Conservation (phyloP, 2,888 invertebrate genomes). For the Drosophila tanythrix region DNA sequence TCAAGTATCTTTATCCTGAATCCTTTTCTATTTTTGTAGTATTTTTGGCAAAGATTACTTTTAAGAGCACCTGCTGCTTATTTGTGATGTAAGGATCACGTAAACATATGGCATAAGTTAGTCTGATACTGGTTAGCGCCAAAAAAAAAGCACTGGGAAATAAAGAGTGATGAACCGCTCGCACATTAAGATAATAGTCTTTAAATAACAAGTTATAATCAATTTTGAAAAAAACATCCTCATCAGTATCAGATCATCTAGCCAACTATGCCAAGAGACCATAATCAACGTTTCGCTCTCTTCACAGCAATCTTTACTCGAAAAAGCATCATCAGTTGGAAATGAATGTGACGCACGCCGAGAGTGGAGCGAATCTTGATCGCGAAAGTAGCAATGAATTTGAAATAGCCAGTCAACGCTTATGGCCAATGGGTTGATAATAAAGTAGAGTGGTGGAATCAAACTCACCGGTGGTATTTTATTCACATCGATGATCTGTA, state of each 20-base stretch:
- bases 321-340: conserved; percentile 71
- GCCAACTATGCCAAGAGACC: background rate
- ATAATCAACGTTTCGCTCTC: background rate
- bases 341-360: background rate
- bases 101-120: background rate
- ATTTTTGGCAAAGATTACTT: conserved; percentile 67
- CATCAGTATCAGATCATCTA: conserved; percentile 2
- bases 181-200: background rate
- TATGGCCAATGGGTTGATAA: conserved; percentile 9
- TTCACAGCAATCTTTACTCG: conserved; percentile 72
- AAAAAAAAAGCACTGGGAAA: background rate
- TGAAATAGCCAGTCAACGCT: conserved; percentile 40
- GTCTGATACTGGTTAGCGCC: background rate
- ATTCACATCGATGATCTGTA: conserved; percentile 90
- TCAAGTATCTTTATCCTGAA: conserved; percentile 64
- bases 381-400: conserved; percentile 51
- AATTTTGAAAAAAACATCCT: no score
- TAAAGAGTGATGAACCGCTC: background rate
- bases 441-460: background rate
- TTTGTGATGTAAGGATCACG: conserved; percentile 64
- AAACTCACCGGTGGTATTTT: conserved; percentile 87
- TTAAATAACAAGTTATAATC: background rate
- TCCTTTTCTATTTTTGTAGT: conserved; percentile 68
- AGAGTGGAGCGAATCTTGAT: conserved; percentile 10
- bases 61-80: conserved; percentile 65